Conservation (phyloP, 2,888 invertebrate species). For the Melanchra persicariae region DNA sequence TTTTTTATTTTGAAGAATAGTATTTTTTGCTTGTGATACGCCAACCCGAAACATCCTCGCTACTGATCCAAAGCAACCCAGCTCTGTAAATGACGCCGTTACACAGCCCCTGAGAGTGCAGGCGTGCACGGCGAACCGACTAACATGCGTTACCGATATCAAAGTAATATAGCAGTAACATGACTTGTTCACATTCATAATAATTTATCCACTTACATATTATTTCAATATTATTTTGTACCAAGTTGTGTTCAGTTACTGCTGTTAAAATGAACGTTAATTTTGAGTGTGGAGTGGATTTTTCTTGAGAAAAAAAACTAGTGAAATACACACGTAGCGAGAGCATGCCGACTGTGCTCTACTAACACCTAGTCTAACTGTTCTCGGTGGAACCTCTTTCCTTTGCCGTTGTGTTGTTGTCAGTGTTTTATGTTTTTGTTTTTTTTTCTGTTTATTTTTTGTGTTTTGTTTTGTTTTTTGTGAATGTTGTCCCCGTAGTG, state of each 20-base stretch:
- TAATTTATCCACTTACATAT: slow-evolving; percentile 74
- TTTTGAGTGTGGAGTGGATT: slow-evolving; percentile 90
- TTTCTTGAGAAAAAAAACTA: slow-evolving; percentile 75
- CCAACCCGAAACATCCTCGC: slow-evolving; percentile 88
- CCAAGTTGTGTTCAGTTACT: slow-evolving; percentile 86
- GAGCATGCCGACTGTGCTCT: slow-evolving; percentile 87
- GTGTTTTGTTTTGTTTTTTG: slow-evolving; percentile 78
- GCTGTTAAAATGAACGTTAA: slow-evolving; percentile 79
- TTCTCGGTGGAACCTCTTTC: slow-evolving; percentile 82
- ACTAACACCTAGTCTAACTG: slow-evolving; percentile 81
- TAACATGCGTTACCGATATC: slow-evolving; percentile 84
- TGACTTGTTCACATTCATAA: slow-evolving; percentile 60
- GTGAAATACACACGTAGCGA: slow-evolving; percentile 73
- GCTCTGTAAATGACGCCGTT: slow-evolving; percentile 77
- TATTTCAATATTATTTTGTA: slow-evolving; percentile 73
- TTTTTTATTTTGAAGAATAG: slow-evolving; percentile 83
- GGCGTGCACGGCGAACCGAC: slow-evolving; percentile 79
- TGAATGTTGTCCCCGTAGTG: slow-evolving; percentile 85
- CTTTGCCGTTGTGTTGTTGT: slow-evolving; percentile 89
- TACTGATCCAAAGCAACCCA: slow-evolving; percentile 84
- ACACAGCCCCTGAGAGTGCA: slow-evolving; percentile 68
- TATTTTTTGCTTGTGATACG: slow-evolving; percentile 89
- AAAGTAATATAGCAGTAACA: slow-evolving; percentile 81
- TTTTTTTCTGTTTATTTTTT: slow-evolving; percentile 74
- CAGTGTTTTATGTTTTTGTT: slow-evolving; percentile 77